Evolutionary conservation across 2,113 vertebrate genomes (phyloP).

Genomic region (Cololabis saira): DNA sequence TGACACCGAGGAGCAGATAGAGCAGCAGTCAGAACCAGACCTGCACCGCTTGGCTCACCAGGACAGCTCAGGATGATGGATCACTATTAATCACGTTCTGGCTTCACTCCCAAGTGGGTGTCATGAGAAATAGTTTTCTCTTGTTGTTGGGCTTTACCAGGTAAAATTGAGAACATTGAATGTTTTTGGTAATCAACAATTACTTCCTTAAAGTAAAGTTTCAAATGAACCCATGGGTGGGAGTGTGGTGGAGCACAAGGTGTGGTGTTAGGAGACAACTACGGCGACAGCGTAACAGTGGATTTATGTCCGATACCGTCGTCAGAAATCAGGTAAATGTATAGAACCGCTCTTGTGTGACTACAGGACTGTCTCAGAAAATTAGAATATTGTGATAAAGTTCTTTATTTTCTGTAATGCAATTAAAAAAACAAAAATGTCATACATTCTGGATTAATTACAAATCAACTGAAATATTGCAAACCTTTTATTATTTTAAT

Average conservation of each 20-base stretch:
- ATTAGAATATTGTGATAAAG: too few relatives aligned
- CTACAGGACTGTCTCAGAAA: too few relatives aligned
- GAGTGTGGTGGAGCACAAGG: background rate
- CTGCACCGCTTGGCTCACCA: background rate
- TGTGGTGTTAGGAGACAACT: constrained; percentile 43
- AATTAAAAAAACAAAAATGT: too few relatives aligned
- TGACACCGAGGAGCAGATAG: constrained; percentile 14
- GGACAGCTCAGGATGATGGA: background rate
- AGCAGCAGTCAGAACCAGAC: constrained; percentile 2
- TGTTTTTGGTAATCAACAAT: background rate
- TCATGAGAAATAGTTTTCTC: too few relatives aligned
- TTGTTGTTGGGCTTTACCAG: too few relatives aligned
- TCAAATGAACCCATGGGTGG: background rate
- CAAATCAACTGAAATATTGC: too few relatives aligned
- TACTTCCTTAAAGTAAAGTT: background rate
- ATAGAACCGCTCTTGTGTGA: background rate
- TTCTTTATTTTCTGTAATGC: too few relatives aligned
- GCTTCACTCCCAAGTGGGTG: too few relatives aligned
- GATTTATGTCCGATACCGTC: constrained; percentile 25
- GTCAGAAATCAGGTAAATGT: constrained; percentile 48
- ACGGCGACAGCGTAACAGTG: constrained; percentile 31
- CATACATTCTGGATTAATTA: too few relatives aligned
- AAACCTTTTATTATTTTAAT: too few relatives aligned
- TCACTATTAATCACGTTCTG: background rate
- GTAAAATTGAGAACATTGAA: too few relatives aligned